Conservation (phyloP, 2,888 invertebrate genomes). For the Branchinecta sandiegonensis region DNA sequence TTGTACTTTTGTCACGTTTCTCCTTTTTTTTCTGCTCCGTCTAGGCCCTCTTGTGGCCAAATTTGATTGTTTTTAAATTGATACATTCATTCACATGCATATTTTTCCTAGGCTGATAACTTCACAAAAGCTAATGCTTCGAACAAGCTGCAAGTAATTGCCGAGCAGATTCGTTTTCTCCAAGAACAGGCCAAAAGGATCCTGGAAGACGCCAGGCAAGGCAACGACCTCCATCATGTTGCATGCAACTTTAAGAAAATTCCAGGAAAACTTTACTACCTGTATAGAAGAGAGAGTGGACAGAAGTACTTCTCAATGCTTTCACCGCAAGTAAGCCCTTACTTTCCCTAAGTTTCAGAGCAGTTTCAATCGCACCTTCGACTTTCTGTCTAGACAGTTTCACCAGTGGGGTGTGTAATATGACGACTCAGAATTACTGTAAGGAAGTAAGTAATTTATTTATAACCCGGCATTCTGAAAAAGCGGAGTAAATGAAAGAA, state of each 20-base stretch:
- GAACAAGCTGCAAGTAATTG: slow-evolving; percentile 50
- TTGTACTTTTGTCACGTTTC: background rate
- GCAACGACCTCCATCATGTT: slow-evolving; percentile 47
- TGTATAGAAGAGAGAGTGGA: slow-evolving; percentile 49
- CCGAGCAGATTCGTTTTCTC: slow-evolving; percentile 52
- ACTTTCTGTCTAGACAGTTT: too few relatives aligned
- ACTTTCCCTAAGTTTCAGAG: too few relatives aligned
- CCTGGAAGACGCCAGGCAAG: slow-evolving; percentile 43
- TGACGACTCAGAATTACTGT: too few relatives aligned
- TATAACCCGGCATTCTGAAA: too few relatives aligned
- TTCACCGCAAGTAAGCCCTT: slow-evolving; percentile 46
- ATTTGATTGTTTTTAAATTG: background rate
- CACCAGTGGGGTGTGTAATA: too few relatives aligned
- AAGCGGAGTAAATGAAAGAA: too few relatives aligned
- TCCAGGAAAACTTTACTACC: slow-evolving; percentile 53
- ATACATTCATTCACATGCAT: background rate
- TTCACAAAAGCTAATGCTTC: slow-evolving; percentile 45
- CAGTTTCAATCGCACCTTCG: too few relatives aligned
- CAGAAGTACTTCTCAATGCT: slow-evolving; percentile 58
- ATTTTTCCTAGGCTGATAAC: slow-evolving; percentile 41
- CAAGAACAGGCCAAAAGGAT: slow-evolving; percentile 48
- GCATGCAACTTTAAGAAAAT: slow-evolving; percentile 59
- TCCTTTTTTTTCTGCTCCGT: background rate
- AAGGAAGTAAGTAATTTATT: too few relatives aligned
- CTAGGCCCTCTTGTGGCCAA: slow-evolving; percentile 1